phyloP scores from a whole-genome alignment of 2,113 vertebrate genomes.

The Paraplagusia blochii region DNA sequence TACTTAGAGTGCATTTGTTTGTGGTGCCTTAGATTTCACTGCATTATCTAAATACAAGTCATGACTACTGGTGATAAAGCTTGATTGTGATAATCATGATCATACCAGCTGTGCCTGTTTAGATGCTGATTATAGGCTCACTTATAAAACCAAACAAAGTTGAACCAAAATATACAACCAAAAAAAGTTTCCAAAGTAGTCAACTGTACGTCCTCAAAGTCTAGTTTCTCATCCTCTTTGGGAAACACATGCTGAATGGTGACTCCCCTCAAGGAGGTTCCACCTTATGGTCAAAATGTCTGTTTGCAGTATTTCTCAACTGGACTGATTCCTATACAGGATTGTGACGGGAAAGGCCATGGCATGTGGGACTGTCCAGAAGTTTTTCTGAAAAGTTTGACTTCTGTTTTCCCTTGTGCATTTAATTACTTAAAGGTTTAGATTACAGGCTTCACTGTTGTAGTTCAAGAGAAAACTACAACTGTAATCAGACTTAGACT shows the following conservation, averaged over 20 bases:
- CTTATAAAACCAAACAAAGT: constrained; percentile 26
- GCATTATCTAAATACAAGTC: constrained; percentile 31
- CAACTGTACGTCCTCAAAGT: constrained; percentile 18
- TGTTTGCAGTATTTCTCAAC: neutral
- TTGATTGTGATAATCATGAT: constrained; percentile 30
- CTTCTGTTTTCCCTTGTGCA: too few relatives aligned
- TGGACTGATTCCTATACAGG: neutral
- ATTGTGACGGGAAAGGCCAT: neutral
- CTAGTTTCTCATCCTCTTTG: constrained; percentile 7
- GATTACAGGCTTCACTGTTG: too few relatives aligned
- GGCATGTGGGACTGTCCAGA: too few relatives aligned
- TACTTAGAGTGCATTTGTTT: constrained; percentile 51
- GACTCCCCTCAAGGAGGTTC: neutral
- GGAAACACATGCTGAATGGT: constrained; percentile 2
- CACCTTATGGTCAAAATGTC: neutral
- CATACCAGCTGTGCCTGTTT: constrained; percentile 29
- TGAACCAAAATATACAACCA: constrained; percentile 24
- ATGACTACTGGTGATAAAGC: constrained; percentile 34
- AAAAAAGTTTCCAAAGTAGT: constrained; percentile 38
- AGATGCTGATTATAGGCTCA: constrained; percentile 25
- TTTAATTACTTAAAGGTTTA: too few relatives aligned
- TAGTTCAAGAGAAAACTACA: too few relatives aligned
- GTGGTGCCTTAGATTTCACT: constrained; percentile 27
- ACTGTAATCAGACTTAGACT: too few relatives aligned
- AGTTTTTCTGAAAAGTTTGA: too few relatives aligned